Evolutionary conservation across 2,113 vertebrate species (phyloP), one percentile per base, ranked within the genome.

Genomic region (Cololabis saira): DNA sequence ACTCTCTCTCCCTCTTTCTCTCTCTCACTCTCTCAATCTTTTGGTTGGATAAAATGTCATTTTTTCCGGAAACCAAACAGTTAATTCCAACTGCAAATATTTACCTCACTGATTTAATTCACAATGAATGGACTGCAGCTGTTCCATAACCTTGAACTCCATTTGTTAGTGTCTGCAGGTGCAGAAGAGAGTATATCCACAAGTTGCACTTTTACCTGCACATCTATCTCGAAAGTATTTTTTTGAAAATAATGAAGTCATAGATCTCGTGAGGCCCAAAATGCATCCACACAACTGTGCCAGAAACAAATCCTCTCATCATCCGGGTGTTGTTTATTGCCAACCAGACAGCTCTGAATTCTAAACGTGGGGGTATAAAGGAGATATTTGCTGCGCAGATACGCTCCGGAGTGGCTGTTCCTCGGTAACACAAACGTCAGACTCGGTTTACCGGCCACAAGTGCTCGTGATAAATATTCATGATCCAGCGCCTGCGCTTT

Each of bases 391-490:
- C 68, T 52, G 69, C 67, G 45, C 75, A 71, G 53, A 68, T 71
- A 57, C 74, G 67, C 67, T 66, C 57, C 71, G 60, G 21, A 56
- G 21, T 67, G 80, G 79, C 78, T 78, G 30, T 8, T 85, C 82
- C 78, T 74, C 61, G 59, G 81, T 77, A 88, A 84, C 83, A 71
- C 83, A 82, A 80, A 85, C 89, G 48, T 86, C 85, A 84, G 82
- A 70, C 82, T 80, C 87, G 80, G 70, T 90, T 92, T 89, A 76
- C 80, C 68, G 88, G 88, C 87, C 76, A 74, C 76, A 80, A 86
- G 90, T 75, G 87, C 74, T 79, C 63, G 33, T 90, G 53, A 94
- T 96, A 91, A 90, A 95, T 95, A 96, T 95, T 94, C 93, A 95
- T 90, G 82, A 93, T 78, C 58, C 47, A 85, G 85, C 82, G 84